Evolutionary conservation across 2,113 vertebrate species (phyloP).

Genomic region (Halcyon malimbica): DNA sequence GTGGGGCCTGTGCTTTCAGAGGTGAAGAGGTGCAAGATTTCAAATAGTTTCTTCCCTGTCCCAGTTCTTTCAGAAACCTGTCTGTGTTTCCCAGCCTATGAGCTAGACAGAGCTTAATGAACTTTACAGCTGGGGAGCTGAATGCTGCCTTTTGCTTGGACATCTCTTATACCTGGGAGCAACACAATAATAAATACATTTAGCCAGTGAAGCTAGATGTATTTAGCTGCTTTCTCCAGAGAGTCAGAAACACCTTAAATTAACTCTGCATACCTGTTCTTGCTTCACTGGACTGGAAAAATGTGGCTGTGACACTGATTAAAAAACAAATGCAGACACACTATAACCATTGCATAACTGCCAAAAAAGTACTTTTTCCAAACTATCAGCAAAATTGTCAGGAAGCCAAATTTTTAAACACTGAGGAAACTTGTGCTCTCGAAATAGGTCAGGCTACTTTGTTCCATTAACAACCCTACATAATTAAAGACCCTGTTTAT

Average conservation of each 20-base stretch:
- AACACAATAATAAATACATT: slow-evolving; percentile 9
- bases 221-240: neutral
- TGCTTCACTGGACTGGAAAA: slow-evolving; percentile 54
- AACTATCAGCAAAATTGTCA: slow-evolving; percentile 49
- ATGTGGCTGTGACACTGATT: slow-evolving; percentile 44
- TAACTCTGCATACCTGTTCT: slow-evolving; percentile 24
- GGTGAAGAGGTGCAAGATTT: neutral
- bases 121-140: neutral
- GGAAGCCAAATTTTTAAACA: slow-evolving; percentile 37
- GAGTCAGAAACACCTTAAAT: slow-evolving; percentile 37
- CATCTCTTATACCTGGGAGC: neutral
- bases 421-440: neutral
- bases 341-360: neutral
- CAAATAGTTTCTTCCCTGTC: neutral
- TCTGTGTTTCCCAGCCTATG: neutral
- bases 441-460: slow-evolving; percentile 18
- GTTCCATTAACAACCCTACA: neutral
- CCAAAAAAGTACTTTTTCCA: slow-evolving; percentile 41
- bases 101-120: neutral
- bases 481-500: slow-evolving; percentile 10
- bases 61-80: neutral
- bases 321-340: slow-evolving; percentile 22
- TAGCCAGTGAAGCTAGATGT: neutral
- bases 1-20: neutral
- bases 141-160: neutral